These are phyloP conservation scores for Blastomussa wellsi DNA, from an alignment of 92 coral and sea anemone species.

Conservation along the genomic window DNA sequence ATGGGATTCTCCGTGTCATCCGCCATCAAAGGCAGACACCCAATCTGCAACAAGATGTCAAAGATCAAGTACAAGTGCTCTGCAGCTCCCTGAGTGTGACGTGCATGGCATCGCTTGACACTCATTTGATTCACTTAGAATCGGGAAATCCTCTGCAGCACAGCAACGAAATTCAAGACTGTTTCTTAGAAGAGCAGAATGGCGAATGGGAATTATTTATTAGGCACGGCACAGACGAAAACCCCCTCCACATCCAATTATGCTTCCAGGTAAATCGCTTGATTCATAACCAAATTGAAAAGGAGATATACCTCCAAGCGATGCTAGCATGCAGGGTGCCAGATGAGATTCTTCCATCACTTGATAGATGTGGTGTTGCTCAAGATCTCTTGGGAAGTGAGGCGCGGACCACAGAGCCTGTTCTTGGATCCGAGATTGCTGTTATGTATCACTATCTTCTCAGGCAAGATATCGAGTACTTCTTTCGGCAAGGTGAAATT, in stretches of 20 bases:
- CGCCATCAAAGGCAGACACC: constrained; percentile 88
- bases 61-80: constrained; percentile 77
- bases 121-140: constrained; percentile 79
- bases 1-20: constrained; percentile 84
- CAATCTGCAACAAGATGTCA: constrained; percentile 85
- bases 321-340: constrained; percentile 93
- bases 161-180: constrained; percentile 85
- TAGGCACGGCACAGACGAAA: constrained; percentile 82
- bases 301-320: constrained; percentile 82
- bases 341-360: constrained; percentile 77
- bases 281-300: constrained; percentile 71
- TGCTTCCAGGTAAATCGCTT: constrained; percentile 84
- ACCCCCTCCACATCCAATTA: constrained; percentile 81
- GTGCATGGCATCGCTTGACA: constrained; percentile 86
- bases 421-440: constrained; percentile 89
- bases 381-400: constrained; percentile 82
- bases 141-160: constrained; percentile 73
- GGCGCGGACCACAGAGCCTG: constrained; percentile 80
- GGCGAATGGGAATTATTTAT: constrained; percentile 75
- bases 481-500: constrained; percentile 95
- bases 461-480: constrained; percentile 85
- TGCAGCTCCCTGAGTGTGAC: constrained; percentile 64
- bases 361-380: constrained; percentile 88
- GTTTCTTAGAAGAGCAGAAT: constrained; percentile 85
- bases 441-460: constrained; percentile 91